These are phyloP conservation scores for Leucoraja ocellata DNA, from an alignment of 2,797 vertebrate species.

Conservation along the genomic window DNA sequence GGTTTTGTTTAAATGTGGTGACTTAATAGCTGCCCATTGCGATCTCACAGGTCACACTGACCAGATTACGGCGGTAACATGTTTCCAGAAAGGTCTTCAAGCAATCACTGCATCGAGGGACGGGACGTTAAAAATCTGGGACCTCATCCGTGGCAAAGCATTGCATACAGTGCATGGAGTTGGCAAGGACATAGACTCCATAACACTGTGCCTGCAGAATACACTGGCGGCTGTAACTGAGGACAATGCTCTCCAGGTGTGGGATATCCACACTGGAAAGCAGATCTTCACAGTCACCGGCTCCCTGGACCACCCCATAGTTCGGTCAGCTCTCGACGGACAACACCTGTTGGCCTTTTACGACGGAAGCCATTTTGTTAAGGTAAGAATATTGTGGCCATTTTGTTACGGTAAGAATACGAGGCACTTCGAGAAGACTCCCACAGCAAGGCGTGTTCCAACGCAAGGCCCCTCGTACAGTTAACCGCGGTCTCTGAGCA, in stretches of 20 bases:
- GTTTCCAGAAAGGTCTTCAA: constrained; percentile 44
- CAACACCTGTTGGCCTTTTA: constrained; percentile 55
- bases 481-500: not conserved
- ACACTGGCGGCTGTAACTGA: constrained; percentile 52
- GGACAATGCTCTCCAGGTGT: constrained; percentile 55
- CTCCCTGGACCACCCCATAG: constrained; percentile 49
- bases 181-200: constrained; percentile 47
- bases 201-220: constrained; percentile 54
- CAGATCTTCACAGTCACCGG: constrained; percentile 50
- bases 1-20: not conserved
- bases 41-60: constrained; percentile 53
- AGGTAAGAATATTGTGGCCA: constrained; percentile 42
- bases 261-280: constrained; percentile 52
- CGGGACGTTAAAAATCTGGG: constrained; percentile 58
- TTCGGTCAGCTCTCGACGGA: constrained; percentile 50
- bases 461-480: not conserved
- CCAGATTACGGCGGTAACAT: constrained; percentile 53
- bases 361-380: constrained; percentile 52
- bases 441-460: not conserved
- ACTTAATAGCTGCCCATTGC: not conserved
- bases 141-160: constrained; percentile 47
- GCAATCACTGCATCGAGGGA: constrained; percentile 53
- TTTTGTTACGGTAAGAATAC: too few relatives aligned
- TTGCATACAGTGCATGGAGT: constrained; percentile 46
- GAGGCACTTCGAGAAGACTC: too few relatives aligned